Evolutionary conservation across 2,113 vertebrate species (phyloP), one percentile per base, ranked within the genome.

Genomic region (Marmota monax): DNA sequence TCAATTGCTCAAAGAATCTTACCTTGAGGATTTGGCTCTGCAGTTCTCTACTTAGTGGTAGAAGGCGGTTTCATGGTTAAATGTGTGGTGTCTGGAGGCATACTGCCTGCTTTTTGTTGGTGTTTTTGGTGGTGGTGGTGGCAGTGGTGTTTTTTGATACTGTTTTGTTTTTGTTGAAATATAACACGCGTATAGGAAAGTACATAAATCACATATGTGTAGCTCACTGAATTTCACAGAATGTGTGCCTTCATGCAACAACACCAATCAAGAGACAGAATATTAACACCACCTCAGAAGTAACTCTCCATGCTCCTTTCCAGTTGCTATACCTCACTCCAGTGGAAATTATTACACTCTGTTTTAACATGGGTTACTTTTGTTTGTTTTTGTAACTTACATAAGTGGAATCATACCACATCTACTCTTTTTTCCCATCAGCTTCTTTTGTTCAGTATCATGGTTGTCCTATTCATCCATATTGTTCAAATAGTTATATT

Each of bases 1-100:
- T 78, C 77, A 88, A 73, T 87, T 84, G 6, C 34, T 94, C 34
- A 84, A 70, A 78, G 53, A 88, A 84, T 91, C 29, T 51, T 74
- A n/a, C 11, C n/a, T 73, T 65, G n/a, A 82, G 32, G 29, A 2
- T 25, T 96, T 80, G 82, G 17, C 12, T 84, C 42, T 90, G 22
- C 6, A n/a, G 6, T 85, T 83, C 48, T 45, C 65, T 93, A 51
- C 32, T 72, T 17, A 45, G 65, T 79, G 51, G 63, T 25, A 74
- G 32, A 34, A 29, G 17, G 23, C 74, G 37, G 7, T 27, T 2
- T 79, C 53, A 48, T 74, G 22, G 5, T 74, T 86, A 96, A 79
- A 25, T 72, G 34, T 84, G 17, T 90, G 29, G 13, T 74, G 56
- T 72, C 32, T 90, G 37, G 56, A 80, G 58, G 13, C 8, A 67